Evolutionary conservation across 1,140 invertebrate species (phyloP), one percentile per base, ranked within the genome.

Genomic region (Cyclargus thomasi): DNA sequence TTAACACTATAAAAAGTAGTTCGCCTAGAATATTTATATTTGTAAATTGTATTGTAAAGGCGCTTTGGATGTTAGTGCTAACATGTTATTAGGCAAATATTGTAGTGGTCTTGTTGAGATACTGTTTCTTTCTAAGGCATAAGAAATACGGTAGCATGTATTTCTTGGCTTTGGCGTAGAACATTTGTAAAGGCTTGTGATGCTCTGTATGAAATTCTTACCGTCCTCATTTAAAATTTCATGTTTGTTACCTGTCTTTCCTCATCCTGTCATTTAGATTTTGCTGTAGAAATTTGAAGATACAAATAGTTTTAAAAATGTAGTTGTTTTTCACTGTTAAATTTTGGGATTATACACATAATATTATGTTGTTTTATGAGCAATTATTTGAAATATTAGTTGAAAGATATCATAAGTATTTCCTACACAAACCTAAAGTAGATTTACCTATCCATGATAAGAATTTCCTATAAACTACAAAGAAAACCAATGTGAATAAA

Each of bases 1-100:
- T 59, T 59, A 21, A 20, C 18, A 59, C 14, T 59, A 18, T 18
- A 21, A 59, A 59, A 59, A 59, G 55, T 59, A 59, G 55, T 21
- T 18, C 18, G 14, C 55, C 2, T 59, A 59, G 20, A 59, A 10
- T 8, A 59, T 21, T 59, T 55, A 17, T 55, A 55, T 55, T 59
- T 59, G 55, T 59, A 59, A 59, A 59, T 11, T 59, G 36, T 39
- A 39, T 4, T 47, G 39, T 47, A 47, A 47, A 47, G 55, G 18
- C 55, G 55, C 55, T 59, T 59, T 59, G 55, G 55, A 17, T 59
- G 55, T 59, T 59, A 59, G 55, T 59, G 18, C 17, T 59, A 59
- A 59, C 55, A 20, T 59, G 10, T 59, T 59, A 59, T 20, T 59
- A 59, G 55, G 18, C 55, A 59, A 59, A 59, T 10, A 47, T 21